A percentile compares a stretch with the other conserved stretches of the same genome.
These are phyloP conservation scores for Orchestia grillus DNA, from an alignment of 1,140 invertebrate genomes.

Conservation along the genomic window DNA sequence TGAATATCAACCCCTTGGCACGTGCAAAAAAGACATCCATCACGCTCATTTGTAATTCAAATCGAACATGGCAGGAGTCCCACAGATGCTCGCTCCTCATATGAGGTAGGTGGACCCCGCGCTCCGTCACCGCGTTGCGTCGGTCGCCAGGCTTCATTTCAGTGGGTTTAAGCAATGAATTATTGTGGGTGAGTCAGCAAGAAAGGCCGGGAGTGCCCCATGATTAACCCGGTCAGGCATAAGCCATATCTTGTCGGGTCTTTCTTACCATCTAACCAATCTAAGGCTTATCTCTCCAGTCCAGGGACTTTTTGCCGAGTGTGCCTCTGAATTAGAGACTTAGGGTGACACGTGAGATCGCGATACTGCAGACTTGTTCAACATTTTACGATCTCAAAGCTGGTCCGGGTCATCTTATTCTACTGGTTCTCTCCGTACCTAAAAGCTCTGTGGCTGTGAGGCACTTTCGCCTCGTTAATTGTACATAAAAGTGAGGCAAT, in stretches of 20 bases:
- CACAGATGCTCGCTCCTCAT: conserved; percentile 14
- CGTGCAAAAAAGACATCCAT: background rate
- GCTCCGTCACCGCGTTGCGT: background rate
- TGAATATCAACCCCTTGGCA: background rate
- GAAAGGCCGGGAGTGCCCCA: conserved; percentile 14
- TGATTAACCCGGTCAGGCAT: conserved; percentile 44
- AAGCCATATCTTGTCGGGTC: conserved; percentile 45
- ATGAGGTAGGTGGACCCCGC: background rate
- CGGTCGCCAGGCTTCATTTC: background rate
- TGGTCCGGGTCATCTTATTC: background rate
- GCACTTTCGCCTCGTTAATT: background rate
- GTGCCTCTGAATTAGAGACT: conserved; percentile 25
- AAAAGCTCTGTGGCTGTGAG: background rate
- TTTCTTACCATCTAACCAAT: conserved; percentile 51
- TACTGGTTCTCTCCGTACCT: too few species aligned
- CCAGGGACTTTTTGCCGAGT: background rate
- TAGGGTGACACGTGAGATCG: conserved; percentile 22
- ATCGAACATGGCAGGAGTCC: background rate
- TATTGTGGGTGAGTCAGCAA: conserved; percentile 50
- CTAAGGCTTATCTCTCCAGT: conserved; percentile 28
- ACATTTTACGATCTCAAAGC: background rate
- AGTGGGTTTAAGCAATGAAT: conserved; percentile 55
- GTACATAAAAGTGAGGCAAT: too few species aligned
- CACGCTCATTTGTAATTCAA: conserved; percentile 31
- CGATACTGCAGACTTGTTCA: conserved; percentile 18